Base-by-base conservation (phyloP, 2,888 invertebrate genomes). In the Megalurothrips usitatus region DNA sequence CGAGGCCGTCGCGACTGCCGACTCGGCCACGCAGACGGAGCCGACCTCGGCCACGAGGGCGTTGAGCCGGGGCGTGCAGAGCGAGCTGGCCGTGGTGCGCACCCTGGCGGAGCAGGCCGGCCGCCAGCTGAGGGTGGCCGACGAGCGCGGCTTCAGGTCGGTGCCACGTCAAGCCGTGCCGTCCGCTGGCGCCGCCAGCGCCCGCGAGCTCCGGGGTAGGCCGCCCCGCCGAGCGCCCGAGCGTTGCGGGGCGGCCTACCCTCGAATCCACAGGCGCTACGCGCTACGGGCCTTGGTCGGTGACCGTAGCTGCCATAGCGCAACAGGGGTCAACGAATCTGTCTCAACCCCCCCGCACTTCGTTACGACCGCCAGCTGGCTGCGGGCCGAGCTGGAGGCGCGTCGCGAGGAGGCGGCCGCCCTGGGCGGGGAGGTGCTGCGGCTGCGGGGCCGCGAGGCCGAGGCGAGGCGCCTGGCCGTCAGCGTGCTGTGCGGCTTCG, bases 401-500 rank as follows among this genome's bases (percentile, higher is more conserved):
- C 68, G 68, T 10, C 26, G 58, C 19, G 68, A 75, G 26, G 68
- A 75, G 68, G 68, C 26, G 11, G 68, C 0, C 23, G 68, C 26
- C 23, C 68, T 75, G 26, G 12, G 68, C 68, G 9, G n/a, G 68
- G 68, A 75, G 68, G 68, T 75, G 68, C 26, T 75, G 68, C 68
- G 68, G 26, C 68, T 75, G 68, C 68, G 68, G 8, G 26, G 26
- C 68, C 10, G 26, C 68, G 68, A 75, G 68, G 68, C 68, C 23
- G 68, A 75, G 68, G 68, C 68, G 9, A 23, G 26, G 26, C 68
- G 68, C 68, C 68, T 75, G 26, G 68, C 26, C 11, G 23, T 75
- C 68, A 26, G 68, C 68, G 68, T 75, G 26, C 68, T 75, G 23
- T 75, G 68, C 68, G 68, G 68, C 68, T 75, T 75, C 12, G 68